A percentile compares a stretch with the other conserved stretches of the same genome.
These are phyloP conservation scores for Chrysolina oricalcia DNA, from an alignment of 2,888 invertebrate genomes.

Conservation along the genomic window DNA sequence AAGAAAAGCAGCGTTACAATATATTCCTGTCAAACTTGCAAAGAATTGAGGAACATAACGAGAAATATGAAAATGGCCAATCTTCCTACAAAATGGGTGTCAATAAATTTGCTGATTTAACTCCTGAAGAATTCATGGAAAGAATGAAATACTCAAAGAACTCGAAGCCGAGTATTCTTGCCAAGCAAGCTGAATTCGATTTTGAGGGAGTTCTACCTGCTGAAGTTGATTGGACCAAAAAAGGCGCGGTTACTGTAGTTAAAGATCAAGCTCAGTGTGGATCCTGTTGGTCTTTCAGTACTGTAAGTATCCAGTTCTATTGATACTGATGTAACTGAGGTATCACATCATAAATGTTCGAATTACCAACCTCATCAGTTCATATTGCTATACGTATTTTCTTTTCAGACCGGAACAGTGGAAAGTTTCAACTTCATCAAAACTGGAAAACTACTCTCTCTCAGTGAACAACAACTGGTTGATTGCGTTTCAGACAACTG, in stretches of 20 bases:
- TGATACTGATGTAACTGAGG: background rate
- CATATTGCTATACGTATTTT: background rate
- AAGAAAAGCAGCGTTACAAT: slow-evolving; percentile 1
- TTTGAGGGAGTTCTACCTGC: background rate
- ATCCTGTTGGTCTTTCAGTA: slow-evolving; percentile 25
- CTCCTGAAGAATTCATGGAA: slow-evolving; percentile 1
- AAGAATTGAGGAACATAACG: slow-evolving; percentile 7
- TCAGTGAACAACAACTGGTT: slow-evolving; percentile 94
- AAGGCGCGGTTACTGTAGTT: slow-evolving; percentile 7
- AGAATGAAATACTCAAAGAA: background rate
- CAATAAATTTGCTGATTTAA: slow-evolving; percentile 20
- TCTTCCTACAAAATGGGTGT: slow-evolving; percentile 14
- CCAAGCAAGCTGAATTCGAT: slow-evolving; percentile 1
- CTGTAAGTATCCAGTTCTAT: background rate
- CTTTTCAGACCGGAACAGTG: slow-evolving; percentile 85
- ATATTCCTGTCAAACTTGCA: slow-evolving; percentile 8
- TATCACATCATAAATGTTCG: background rate
- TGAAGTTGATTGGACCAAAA: slow-evolving; percentile 2
- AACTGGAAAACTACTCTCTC: slow-evolving; percentile 82
- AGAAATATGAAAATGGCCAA: slow-evolving; percentile 13
- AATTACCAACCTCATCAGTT: background rate
- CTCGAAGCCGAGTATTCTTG: background rate
- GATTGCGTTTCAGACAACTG: slow-evolving; percentile 89
- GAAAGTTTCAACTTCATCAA: slow-evolving; percentile 92
- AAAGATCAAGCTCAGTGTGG: slow-evolving; percentile 17